phyloP scores from a whole-genome alignment of 2,888 invertebrate genomes.

The Brachyopa scutellaris region DNA sequence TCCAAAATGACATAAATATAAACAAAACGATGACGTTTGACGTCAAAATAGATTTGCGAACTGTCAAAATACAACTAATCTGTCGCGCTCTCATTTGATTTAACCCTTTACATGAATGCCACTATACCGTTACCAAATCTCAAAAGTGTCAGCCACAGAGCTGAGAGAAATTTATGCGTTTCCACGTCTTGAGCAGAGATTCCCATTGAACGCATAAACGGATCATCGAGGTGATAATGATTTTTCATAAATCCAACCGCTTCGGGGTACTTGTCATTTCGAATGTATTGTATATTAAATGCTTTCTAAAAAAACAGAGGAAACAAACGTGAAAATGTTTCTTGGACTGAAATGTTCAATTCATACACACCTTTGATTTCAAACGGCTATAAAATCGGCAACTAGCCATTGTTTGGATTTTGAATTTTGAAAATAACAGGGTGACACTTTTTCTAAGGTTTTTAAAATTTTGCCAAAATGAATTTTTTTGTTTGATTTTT shows the following conservation, averaged over 20 bases:
- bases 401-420: background rate
- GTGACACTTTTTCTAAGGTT: background rate
- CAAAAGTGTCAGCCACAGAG: constrained; percentile 46
- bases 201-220: constrained; percentile 50
- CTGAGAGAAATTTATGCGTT: constrained; percentile 44
- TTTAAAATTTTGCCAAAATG: background rate
- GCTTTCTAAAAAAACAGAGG: background rate
- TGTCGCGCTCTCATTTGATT: no score
- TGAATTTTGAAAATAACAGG: no score
- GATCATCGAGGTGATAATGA: constrained; percentile 49
- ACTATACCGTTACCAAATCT: constrained; percentile 46
- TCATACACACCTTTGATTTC: constrained; percentile 9
- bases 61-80: no score
- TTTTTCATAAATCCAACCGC: constrained; percentile 40
- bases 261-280: constrained; percentile 17
- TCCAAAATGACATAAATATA: no score
- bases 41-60: no score
- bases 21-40: no score
- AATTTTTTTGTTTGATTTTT: no score
- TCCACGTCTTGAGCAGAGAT: constrained; percentile 26
- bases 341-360: background rate
- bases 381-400: background rate
- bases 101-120: no score
- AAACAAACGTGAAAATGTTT: background rate
- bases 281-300: constrained; percentile 31